Percentiles rank a stretch among this genome's conserved stretches.
Evolutionary conservation across 2,888 invertebrate genomes (phyloP).

Genomic region (Coleophora flavipennella): DNA sequence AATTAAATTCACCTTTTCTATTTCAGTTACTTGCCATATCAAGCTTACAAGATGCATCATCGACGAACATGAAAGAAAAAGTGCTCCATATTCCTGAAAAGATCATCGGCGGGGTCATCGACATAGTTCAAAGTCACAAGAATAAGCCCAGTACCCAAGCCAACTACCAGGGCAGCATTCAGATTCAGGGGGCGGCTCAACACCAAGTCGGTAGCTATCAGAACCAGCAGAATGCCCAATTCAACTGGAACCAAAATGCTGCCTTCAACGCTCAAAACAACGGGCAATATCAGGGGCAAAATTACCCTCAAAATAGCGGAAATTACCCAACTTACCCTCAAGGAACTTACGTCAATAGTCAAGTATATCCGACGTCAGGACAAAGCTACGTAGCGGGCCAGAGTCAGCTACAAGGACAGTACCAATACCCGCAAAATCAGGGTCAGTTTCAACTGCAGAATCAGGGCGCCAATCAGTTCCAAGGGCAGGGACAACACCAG

Average conservation of each 20-base stretch:
- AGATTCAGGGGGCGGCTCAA: slow-evolving; percentile 18
- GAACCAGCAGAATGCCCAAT: slow-evolving; percentile 20
- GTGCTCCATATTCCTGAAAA: slow-evolving; percentile 54
- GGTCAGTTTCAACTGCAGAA: slow-evolving; percentile 2
- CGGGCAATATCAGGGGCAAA: slow-evolving; percentile 23
- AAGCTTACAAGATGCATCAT: slow-evolving; percentile 13
- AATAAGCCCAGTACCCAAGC: slow-evolving; percentile 34
- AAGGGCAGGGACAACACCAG: slow-evolving; percentile 12
- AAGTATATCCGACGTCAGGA: slow-evolving; percentile 16
- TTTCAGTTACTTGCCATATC: slow-evolving; percentile 29
- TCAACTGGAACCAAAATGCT: slow-evolving; percentile 27
- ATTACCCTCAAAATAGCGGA: slow-evolving; percentile 17
- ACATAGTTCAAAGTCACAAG: slow-evolving; percentile 56
- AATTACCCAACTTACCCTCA: slow-evolving; percentile 12
- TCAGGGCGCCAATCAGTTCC: slow-evolving; percentile 6
- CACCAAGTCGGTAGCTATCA: slow-evolving; percentile 27
- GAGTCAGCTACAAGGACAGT: slow-evolving; percentile 17
- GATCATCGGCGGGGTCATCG: slow-evolving; percentile 60
- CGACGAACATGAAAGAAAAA: slow-evolving; percentile 30
- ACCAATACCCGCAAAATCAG: slow-evolving; percentile 11
- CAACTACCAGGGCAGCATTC: slow-evolving; percentile 20
- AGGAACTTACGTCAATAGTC: slow-evolving; percentile 8
- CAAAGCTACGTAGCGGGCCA: slow-evolving; percentile 10
- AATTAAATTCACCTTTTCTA: neutral
- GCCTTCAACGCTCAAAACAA: slow-evolving; percentile 22